Evolutionary conservation across 2,888 invertebrate genomes (phyloP), one percentile per base, ranked within the genome.

Genomic region (Amphipoea oculea): DNA sequence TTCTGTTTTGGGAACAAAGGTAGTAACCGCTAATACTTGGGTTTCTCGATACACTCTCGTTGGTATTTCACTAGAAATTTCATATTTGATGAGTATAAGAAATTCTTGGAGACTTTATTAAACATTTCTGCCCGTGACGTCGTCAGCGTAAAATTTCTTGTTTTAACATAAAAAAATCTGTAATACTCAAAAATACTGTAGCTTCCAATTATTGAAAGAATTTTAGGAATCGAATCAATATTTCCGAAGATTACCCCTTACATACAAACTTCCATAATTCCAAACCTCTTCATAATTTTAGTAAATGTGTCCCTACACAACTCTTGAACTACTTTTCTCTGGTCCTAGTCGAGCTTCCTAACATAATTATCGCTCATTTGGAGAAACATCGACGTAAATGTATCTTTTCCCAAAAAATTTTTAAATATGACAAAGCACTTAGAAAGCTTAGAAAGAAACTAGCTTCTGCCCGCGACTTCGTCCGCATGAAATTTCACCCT

Each of bases 1-100:
- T 87, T 83, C 87, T 83, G 83, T 86, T 86, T 86, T 79, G 75
- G 51, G 73, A 87, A 90, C 87, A 87, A 85, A 84, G 83, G 72
- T 79, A 79, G 66, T 72, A 78, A 79, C 70, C 42, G 42, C 40
- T 57, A 45, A 60, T 87, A 91, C 90, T 84, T 82, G n/a, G 45
- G 70, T 78, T 84, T 87, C 82, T 85, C 87, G 85, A 89, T 12
- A 48, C 42, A 60, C 74, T 79, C 48, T 79, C 84, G 4, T 51
- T 45, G 12, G 36, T 36, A 67, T 78, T 57, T 83, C 62, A 9
- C 48, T 70, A 20, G 23, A 69, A 54, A 65, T 45, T 23, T 42
- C n/a, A 45, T 68, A 23, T 23, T 60, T 45, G 17, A 17, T 29
- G 1, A 11, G 51, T 48, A 14, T n/a, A 69, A 73, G 11, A 81